phyloP scores from a whole-genome alignment of 1,140 invertebrate genomes.

The Physella acuta region DNA sequence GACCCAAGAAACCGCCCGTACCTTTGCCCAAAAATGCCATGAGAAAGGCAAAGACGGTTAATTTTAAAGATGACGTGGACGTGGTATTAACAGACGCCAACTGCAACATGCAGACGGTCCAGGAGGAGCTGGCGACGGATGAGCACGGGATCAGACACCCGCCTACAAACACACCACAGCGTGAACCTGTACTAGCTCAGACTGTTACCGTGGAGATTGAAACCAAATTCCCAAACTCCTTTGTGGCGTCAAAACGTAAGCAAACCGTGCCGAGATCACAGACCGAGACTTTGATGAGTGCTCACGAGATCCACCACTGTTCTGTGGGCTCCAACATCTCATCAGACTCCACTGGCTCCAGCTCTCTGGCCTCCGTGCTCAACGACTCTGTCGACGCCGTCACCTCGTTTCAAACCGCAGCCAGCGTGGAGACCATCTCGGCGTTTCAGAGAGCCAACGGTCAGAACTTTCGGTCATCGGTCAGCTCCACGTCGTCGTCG shows the following conservation, averaged over 20 bases:
- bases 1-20: constrained; percentile 5
- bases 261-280: background rate
- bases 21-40: background rate
- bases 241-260: constrained; percentile 17
- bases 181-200: background rate
- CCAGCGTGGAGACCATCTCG: background rate
- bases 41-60: constrained; percentile 12
- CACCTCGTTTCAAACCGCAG: constrained; percentile 3
- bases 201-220: constrained; percentile 5
- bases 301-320: background rate
- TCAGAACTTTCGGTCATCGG: constrained; percentile 3
- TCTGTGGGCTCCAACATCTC: background rate
- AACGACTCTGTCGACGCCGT: background rate
- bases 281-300: background rate
- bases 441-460: background rate
- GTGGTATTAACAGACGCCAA: background rate
- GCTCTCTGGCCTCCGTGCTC: background rate
- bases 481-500: constrained; percentile 14
- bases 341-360: background rate
- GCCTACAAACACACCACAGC: background rate
- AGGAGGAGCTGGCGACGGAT: background rate
- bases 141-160: background rate
- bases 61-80: constrained; percentile 20
- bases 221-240: constrained; percentile 25
- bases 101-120: background rate